phyloP scores from a whole-genome alignment of 2,113 vertebrate genomes.

The Aegypius monachus region DNA sequence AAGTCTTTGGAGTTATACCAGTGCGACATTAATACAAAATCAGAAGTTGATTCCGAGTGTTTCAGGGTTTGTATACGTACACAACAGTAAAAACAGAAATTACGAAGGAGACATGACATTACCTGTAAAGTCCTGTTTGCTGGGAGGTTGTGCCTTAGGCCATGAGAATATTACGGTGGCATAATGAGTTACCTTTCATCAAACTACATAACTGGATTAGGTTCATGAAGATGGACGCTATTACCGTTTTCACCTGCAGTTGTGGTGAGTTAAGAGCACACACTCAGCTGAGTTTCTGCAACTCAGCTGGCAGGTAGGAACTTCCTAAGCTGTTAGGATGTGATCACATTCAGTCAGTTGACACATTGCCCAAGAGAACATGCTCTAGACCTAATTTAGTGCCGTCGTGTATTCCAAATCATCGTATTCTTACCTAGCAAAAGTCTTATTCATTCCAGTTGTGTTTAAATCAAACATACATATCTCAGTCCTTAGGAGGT shows the following conservation, averaged over 20 bases:
- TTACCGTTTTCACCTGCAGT: background rate
- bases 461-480: background rate
- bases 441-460: background rate
- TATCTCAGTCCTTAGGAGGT: background rate
- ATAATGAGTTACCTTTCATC: background rate
- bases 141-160: background rate
- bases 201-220: background rate
- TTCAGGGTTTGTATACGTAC: background rate
- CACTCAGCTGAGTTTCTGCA: background rate
- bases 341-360: background rate
- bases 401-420: background rate
- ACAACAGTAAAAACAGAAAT: background rate
- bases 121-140: background rate
- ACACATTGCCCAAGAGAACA: background rate
- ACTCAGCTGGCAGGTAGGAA: background rate
- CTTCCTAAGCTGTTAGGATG: background rate
- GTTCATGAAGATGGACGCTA: background rate
- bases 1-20: background rate
- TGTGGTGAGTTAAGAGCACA: background rate
- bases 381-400: background rate
- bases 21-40: background rate
- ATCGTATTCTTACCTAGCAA: background rate
- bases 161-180: background rate
- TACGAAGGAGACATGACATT: background rate
- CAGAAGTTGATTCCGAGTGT: background rate